These are phyloP conservation scores for Procavia capensis DNA, from an alignment of 2,113 vertebrate genomes.

Conservation along the genomic window DNA sequence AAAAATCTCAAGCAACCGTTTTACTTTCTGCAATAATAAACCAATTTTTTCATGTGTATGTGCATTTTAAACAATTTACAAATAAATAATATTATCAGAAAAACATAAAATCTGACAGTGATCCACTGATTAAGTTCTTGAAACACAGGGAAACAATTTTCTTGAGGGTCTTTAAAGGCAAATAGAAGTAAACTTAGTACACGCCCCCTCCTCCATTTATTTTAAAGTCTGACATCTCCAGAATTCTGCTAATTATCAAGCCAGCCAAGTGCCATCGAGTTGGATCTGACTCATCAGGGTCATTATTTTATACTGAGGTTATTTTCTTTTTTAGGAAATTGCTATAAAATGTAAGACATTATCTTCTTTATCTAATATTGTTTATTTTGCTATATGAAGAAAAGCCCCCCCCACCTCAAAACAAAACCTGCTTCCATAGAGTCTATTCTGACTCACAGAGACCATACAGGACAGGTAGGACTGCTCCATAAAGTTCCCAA, in stretches of 20 bases:
- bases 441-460: too few relatives aligned
- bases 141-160: not conserved
- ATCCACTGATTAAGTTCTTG: not conserved
- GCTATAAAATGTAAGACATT: not conserved
- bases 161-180: not conserved
- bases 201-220: not conserved
- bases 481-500: too few relatives aligned
- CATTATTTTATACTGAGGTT: not conserved
- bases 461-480: too few relatives aligned
- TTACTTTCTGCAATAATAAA: not conserved
- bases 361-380: not conserved
- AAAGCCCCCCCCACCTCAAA: too few relatives aligned
- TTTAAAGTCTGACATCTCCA: not conserved
- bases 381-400: not conserved
- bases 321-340: not conserved
- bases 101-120: not conserved
- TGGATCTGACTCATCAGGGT: too few relatives aligned
- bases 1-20: not conserved
- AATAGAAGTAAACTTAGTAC: not conserved
- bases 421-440: too few relatives aligned
- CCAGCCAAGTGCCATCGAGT: too few relatives aligned
- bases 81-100: not conserved
- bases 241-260: not conserved
- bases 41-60: not conserved
- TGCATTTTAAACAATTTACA: constrained; percentile 16